Conservation (phyloP, 2,113 vertebrate genomes). For the Hippocampus mohnikei region DNA sequence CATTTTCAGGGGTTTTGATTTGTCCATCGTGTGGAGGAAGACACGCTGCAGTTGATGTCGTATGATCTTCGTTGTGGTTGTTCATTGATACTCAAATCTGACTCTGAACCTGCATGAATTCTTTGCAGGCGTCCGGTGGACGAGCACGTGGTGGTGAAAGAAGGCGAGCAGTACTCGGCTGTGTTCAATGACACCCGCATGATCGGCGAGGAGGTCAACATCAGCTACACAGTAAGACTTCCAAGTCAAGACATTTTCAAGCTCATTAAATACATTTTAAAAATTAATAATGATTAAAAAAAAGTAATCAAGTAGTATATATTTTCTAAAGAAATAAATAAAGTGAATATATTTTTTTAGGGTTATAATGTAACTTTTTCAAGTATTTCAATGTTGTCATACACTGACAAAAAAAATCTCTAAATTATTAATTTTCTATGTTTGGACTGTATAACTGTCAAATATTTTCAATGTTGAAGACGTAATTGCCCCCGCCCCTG, state of each 20-base stretch:
- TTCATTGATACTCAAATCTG: not conserved
- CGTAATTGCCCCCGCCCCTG: not conserved
- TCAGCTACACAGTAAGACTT: conserved; percentile 83
- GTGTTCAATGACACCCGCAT: conserved; percentile 78
- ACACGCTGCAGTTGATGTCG: too few species aligned
- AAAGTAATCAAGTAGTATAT: not conserved
- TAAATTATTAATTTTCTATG: too few species aligned
- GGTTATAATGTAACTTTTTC: not conserved
- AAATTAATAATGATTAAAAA: not conserved
- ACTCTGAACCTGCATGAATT: not conserved
- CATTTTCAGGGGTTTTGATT: too few species aligned
- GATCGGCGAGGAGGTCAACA: conserved; percentile 83
- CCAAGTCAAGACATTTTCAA: not conserved
- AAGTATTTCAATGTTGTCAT: not conserved
- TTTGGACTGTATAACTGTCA: not conserved
- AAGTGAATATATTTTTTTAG: too few species aligned
- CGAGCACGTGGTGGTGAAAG: conserved; percentile 77
- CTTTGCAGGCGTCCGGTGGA: conserved; percentile 60
- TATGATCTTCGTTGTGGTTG: not conserved
- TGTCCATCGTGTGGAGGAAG: too few species aligned
- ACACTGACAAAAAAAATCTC: not conserved
- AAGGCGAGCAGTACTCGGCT: conserved; percentile 75
- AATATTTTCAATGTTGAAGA: not conserved
- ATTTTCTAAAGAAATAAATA: not conserved
- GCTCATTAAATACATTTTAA: not conserved